Conservation (phyloP, 2,113 vertebrate species). For the Stegastes partitus region DNA sequence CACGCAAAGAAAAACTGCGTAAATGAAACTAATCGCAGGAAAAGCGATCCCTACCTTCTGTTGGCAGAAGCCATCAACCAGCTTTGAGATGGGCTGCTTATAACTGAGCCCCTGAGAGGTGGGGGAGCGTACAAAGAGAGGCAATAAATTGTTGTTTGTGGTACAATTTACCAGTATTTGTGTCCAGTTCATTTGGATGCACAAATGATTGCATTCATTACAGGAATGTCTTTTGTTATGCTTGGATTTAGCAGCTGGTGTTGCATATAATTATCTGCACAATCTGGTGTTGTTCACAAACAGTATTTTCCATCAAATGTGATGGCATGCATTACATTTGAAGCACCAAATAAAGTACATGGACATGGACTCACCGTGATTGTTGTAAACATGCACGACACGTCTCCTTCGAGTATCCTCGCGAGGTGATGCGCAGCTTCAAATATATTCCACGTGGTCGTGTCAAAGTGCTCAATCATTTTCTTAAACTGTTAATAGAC, state of each 20-base stretch:
- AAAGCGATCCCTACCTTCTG: conserved; percentile 71
- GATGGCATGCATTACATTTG: conserved; percentile 18
- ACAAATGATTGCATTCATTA: conserved; percentile 66
- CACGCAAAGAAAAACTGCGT: conserved; percentile 67
- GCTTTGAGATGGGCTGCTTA: conserved; percentile 43
- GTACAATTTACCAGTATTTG: conserved; percentile 59
- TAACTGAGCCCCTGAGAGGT: conserved; percentile 43
- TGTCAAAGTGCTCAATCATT: conserved; percentile 57
- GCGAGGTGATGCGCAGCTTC: not conserved
- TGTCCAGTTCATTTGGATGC: conserved; percentile 56
- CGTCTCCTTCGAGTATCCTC: not conserved
- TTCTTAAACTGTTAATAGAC: conserved; percentile 43
- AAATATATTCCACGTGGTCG: not conserved
- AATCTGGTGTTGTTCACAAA: conserved; percentile 48
- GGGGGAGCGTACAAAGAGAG: conserved; percentile 34
- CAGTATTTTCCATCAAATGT: conserved; percentile 7
- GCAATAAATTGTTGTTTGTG: conserved; percentile 60
- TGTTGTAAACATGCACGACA: not conserved
- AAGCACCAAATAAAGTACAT: not conserved
- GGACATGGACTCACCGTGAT: not conserved
- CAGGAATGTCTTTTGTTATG: conserved; percentile 60
- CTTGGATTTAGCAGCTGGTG: conserved; percentile 63
- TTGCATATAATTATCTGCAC: conserved; percentile 55
- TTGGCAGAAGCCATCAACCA: conserved; percentile 69
- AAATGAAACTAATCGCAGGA: conserved; percentile 77